A percentile compares a stretch with the other conserved stretches of the same genome.
phyloP scores from a whole-genome alignment of 2,797 vertebrate species.

The Momotus momota region DNA sequence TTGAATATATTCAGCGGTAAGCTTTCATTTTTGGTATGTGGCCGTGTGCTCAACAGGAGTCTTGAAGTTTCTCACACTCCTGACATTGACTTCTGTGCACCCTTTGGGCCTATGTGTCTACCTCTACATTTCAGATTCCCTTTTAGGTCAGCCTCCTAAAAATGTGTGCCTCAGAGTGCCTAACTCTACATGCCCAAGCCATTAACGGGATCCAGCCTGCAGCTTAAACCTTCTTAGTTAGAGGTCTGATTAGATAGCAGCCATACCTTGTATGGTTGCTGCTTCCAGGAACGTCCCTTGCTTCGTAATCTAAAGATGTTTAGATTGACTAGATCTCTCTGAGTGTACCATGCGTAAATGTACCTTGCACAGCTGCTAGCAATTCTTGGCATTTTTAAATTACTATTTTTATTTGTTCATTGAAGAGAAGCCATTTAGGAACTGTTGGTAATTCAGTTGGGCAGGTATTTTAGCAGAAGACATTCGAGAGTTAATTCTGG shows the following conservation, averaged over 20 bases:
- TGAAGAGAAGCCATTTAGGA: constrained; percentile 59
- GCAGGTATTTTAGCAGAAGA: constrained; percentile 67
- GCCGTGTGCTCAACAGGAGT: fast-evolving
- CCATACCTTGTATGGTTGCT: fast-evolving
- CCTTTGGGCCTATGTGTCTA: neutral
- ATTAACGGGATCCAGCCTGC: neutral
- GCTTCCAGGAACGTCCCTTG: neutral
- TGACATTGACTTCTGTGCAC: neutral
- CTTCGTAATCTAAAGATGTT: neutral
- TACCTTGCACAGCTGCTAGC: neutral
- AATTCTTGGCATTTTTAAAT: neutral
- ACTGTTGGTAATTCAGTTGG: constrained; percentile 49
- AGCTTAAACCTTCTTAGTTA: neutral
- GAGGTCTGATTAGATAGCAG: neutral
- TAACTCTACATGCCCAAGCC: neutral
- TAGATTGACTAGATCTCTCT: neutral
- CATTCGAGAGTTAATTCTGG: constrained; percentile 68
- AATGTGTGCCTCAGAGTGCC: neutral
- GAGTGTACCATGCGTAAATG: neutral
- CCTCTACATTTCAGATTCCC: neutral
- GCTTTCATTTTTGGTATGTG: neutral
- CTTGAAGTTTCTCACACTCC: neutral
- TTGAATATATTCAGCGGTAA: neutral
- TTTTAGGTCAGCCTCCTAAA: neutral
- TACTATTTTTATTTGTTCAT: constrained; percentile 20